Evolutionary conservation across 2,888 invertebrate genomes (phyloP).

Genomic region (Polylopha cassiicola): DNA sequence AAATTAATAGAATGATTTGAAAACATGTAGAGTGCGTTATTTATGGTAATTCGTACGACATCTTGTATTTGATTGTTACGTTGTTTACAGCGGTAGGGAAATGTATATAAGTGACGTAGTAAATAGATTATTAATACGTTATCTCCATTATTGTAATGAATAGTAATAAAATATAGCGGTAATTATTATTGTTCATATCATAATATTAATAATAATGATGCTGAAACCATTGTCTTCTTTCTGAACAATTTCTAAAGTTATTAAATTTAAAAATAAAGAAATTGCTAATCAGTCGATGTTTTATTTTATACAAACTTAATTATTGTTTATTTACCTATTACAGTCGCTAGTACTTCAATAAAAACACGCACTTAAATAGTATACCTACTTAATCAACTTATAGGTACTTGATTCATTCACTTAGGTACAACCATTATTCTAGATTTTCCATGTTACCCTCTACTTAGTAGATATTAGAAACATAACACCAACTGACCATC

Average conservation of each 20-base stretch:
- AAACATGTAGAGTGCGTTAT: conserved; percentile 5
- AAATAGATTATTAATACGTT: conserved; percentile 65
- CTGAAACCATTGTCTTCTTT: conserved; percentile 83
- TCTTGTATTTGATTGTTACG: conserved; percentile 37
- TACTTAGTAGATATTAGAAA: no score
- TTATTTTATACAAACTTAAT: no score
- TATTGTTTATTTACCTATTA: no score
- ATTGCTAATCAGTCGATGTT: conserved; percentile 70
- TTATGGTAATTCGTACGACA: conserved; percentile 38
- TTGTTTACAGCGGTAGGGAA: conserved; percentile 53
- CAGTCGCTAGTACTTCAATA: no score
- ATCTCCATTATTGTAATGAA: conserved; percentile 67
- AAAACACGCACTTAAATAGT: no score
- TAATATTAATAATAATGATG: conserved; percentile 78
- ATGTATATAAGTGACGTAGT: conserved; percentile 64
- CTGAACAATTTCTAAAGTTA: conserved; percentile 87
- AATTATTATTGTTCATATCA: conserved; percentile 83
- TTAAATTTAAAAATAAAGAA: conserved; percentile 77
- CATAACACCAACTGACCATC: no score
- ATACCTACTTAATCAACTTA: no score
- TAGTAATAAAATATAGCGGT: conserved; percentile 70
- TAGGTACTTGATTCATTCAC: no score
- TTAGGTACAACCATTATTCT: no score
- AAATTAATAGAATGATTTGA: no score
- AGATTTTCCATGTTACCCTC: no score